Percentiles rank a stretch among this genome's conserved stretches.
These are phyloP conservation scores for Gymnocypris eckloni DNA, from an alignment of 2,797 vertebrate genomes.

Conservation along the genomic window DNA sequence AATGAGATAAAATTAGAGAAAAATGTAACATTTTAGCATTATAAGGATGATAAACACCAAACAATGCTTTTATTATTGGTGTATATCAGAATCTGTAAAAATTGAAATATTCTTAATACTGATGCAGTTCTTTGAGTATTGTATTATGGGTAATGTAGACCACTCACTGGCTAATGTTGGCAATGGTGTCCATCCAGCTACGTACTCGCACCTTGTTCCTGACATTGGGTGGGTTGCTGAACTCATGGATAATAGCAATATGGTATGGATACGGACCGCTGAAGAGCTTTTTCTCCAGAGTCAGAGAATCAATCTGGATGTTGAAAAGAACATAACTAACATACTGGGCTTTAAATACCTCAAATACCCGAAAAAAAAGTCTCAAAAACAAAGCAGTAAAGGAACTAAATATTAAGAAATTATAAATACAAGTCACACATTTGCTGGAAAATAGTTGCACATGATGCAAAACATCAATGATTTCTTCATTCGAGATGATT, in stretches of 20 bases:
- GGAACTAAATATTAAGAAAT: not conserved
- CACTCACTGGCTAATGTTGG: conserved; percentile 98
- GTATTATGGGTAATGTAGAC: conserved; percentile 2
- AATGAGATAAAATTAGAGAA: not conserved
- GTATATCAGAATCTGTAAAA: not conserved
- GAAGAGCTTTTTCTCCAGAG: conserved; percentile 93
- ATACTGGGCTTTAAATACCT: not conserved
- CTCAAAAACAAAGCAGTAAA: not conserved
- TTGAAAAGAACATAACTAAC: not conserved
- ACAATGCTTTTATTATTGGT: not conserved
- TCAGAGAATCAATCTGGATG: conserved; percentile 89
- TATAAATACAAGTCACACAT: not conserved
- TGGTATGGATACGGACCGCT: conserved; percentile 97
- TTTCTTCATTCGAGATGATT: not conserved
- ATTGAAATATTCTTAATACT: not conserved
- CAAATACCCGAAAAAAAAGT: not conserved
- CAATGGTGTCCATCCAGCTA: conserved; percentile 99
- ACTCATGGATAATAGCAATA: conserved; percentile 96
- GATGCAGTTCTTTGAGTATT: not conserved
- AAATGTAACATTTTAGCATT: not conserved
- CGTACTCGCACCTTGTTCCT: conserved; percentile 97
- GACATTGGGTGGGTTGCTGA: conserved; percentile 97
- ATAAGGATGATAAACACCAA: not conserved
- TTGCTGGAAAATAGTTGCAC: not conserved
- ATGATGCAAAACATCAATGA: not conserved